phyloP scores from a whole-genome alignment of 2,888 invertebrate species.

The Synanthedon formicaeformis region DNA sequence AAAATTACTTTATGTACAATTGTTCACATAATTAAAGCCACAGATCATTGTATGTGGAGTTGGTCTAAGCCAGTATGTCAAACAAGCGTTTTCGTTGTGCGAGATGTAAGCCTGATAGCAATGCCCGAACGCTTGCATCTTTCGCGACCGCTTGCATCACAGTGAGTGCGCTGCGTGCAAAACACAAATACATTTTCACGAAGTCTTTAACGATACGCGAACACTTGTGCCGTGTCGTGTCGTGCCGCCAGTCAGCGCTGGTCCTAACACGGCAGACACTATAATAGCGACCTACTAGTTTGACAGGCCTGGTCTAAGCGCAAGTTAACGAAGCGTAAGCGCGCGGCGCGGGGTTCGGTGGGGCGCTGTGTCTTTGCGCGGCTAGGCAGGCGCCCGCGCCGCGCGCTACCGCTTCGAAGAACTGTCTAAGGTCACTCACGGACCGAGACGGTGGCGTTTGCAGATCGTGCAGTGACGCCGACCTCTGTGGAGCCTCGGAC shows the following conservation, averaged over 20 bases:
- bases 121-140: too few relatives aligned
- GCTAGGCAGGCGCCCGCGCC: constrained; percentile 36
- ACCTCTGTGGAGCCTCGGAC: constrained; percentile 68
- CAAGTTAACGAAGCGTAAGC: constrained; percentile 53
- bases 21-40: constrained; percentile 11
- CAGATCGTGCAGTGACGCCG: constrained; percentile 76
- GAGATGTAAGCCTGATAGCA: too few relatives aligned
- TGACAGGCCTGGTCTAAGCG: constrained; percentile 19
- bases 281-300: too few relatives aligned
- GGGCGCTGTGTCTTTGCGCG: constrained; percentile 44
- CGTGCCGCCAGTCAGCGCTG: too few relatives aligned
- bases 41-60: not conserved
- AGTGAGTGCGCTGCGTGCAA: not conserved
- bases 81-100: too few relatives aligned
- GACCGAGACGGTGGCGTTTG: constrained; percentile 65
- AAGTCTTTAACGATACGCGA: too few relatives aligned
- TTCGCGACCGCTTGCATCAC: not conserved
- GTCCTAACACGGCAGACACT: too few relatives aligned
- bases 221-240: constrained; percentile 1
- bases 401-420: constrained; percentile 74
- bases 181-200: too few relatives aligned
- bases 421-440: constrained; percentile 77
- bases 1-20: constrained; percentile 39
- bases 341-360: constrained; percentile 43
- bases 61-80: not conserved